These are phyloP conservation scores for Riptortus pedestris DNA, from an alignment of 1,140 invertebrate species.

Conservation along the genomic window DNA sequence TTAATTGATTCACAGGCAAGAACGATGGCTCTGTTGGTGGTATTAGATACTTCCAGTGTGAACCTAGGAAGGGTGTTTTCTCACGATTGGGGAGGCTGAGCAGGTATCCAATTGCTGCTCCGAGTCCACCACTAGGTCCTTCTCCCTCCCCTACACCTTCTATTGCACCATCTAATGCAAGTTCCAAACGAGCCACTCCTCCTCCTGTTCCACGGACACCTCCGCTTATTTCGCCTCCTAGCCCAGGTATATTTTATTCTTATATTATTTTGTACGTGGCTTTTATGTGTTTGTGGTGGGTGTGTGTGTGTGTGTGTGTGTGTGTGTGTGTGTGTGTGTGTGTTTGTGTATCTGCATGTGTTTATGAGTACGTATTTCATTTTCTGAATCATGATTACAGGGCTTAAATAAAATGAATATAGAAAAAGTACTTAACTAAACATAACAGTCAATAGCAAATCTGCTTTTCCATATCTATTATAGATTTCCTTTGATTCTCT, in stretches of 20 bases:
- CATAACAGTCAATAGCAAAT: too few relatives aligned
- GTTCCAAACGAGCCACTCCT: conserved; percentile 14
- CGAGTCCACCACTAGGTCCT: conserved; percentile 16
- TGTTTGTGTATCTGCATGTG: too few relatives aligned
- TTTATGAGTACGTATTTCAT: not conserved
- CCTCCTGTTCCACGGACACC: conserved; percentile 18
- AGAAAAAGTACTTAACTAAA: too few relatives aligned
- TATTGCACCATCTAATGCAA: conserved; percentile 13
- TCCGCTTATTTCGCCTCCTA: conserved; percentile 1
- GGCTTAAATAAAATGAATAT: too few relatives aligned
- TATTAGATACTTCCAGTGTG: conserved; percentile 86
- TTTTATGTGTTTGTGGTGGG: not conserved
- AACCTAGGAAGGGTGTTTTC: conserved; percentile 85
- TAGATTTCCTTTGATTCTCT: too few relatives aligned
- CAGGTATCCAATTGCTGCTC: conserved; percentile 46
- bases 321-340: too few relatives aligned
- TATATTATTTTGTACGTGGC: not conserved
- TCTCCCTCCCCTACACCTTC: conserved; percentile 10
- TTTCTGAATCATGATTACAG: too few relatives aligned
- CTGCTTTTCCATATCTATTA: too few relatives aligned
- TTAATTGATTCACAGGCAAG: conserved; percentile 65
- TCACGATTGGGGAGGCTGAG: conserved; percentile 81
- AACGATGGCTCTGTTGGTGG: conserved; percentile 94
- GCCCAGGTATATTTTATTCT: conserved; percentile 17
- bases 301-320: too few relatives aligned